Conservation (phyloP, 2,113 vertebrate genomes). For the Ochotona princeps region DNA sequence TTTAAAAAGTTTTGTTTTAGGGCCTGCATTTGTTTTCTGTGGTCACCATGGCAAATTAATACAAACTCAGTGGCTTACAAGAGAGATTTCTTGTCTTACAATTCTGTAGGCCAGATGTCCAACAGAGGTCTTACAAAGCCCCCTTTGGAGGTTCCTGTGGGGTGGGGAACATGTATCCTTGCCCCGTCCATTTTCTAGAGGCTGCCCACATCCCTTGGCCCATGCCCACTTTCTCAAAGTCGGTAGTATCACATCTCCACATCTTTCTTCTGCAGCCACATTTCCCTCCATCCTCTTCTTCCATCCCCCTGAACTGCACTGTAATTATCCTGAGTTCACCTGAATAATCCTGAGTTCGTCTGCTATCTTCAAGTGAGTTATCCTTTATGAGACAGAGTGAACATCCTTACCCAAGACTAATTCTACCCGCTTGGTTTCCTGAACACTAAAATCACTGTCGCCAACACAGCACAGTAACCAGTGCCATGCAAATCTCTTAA, state of each 20-base stretch:
- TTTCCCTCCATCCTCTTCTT: not conserved
- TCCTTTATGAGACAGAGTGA: not conserved
- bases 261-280: accelerated
- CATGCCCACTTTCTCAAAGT: not conserved
- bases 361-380: not conserved
- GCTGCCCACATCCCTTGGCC: not conserved
- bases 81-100: not conserved
- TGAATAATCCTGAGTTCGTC: not conserved
- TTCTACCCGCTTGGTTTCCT: not conserved
- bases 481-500: not conserved
- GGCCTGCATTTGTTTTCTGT: not conserved
- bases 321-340: not conserved
- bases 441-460: not conserved
- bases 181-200: not conserved
- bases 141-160: not conserved
- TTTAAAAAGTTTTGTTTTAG: not conserved
- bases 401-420: not conserved
- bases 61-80: too few species aligned
- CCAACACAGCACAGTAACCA: too few species aligned
- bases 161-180: too few species aligned
- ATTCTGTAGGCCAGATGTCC: not conserved
- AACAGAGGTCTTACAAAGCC: not conserved
- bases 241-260: not conserved
- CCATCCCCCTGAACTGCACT: not conserved
- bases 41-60: not conserved